These are phyloP conservation scores for Manis javanica DNA, from an alignment of 2,797 vertebrate genomes.

Conservation along the genomic window DNA sequence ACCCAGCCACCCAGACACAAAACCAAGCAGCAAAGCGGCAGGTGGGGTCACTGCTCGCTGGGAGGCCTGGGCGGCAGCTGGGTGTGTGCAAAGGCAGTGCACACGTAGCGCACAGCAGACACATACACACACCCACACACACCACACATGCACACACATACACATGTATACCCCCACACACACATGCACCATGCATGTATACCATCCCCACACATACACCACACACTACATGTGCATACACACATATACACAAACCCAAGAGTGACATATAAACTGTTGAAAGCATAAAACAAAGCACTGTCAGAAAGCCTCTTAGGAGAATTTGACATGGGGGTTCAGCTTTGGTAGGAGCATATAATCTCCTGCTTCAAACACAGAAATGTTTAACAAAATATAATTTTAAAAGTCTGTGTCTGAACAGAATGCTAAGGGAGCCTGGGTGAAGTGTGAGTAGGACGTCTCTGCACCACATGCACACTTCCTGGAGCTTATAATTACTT, in stretches of 20 bases:
- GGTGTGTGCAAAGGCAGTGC: neutral
- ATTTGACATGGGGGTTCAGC: too few species aligned
- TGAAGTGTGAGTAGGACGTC: neutral
- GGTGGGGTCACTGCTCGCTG: neutral
- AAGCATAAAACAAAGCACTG: fast-evolving
- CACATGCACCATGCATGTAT: too few species aligned
- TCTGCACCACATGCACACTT: neutral
- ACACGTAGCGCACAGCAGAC: too few species aligned
- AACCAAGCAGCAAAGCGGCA: too few species aligned
- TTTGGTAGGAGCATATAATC: too few species aligned
- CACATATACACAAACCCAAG: neutral
- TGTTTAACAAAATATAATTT: neutral
- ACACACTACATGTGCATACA: neutral
- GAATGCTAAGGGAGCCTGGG: neutral
- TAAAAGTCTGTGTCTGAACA: neutral
- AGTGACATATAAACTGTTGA: fast-evolving
- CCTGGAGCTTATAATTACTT: neutral
- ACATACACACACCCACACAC: neutral
- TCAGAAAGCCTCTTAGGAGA: neutral
- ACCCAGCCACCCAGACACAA: too few species aligned
- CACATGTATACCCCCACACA: neutral
- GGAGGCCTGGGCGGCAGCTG: neutral
- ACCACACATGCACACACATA: neutral
- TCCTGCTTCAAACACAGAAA: neutral
- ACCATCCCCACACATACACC: too few species aligned